Percentiles rank a stretch among this genome's conserved stretches.
Conservation (phyloP, 2,888 invertebrate species). For the Epistrophe grossulariae region DNA sequence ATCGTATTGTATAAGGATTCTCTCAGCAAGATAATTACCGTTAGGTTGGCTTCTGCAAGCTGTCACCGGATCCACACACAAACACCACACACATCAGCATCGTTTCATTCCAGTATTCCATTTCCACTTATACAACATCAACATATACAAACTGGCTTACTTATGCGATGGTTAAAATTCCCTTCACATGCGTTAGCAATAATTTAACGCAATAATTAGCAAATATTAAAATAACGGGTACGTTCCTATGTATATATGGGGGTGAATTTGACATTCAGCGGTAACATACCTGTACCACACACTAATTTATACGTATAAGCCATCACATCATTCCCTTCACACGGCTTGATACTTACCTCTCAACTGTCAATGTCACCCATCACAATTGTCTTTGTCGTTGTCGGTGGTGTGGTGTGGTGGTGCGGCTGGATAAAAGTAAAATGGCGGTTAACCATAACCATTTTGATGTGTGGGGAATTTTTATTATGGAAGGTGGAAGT, state of each 20-base stretch:
- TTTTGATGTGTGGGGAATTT: constrained; percentile 32
- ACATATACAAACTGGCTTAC: not conserved
- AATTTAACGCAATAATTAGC: constrained; percentile 76
- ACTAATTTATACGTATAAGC: constrained; percentile 52
- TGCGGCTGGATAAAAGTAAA: constrained; percentile 36
- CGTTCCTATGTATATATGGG: constrained; percentile 9
- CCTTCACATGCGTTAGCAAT: constrained; percentile 69
- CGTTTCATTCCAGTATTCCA: not conserved
- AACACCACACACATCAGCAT: not conserved
- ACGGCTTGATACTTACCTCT: constrained; percentile 47
- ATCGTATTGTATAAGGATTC: constrained; percentile 66
- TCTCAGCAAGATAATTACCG: constrained; percentile 72
- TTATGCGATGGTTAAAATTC: constrained; percentile 61
- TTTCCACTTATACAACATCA: not conserved
- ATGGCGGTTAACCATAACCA: constrained; percentile 47
- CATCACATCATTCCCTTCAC: constrained; percentile 26
- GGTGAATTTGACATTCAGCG: constrained; percentile 68
- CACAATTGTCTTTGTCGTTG: constrained; percentile 9
- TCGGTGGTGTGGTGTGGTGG: not conserved
- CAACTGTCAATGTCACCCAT: constrained; percentile 56
- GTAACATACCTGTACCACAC: constrained; percentile 73
- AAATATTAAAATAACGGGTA: constrained; percentile 63
- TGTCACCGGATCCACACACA: constrained; percentile 67
- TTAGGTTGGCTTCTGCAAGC: constrained; percentile 68
- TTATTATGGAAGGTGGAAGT: constrained; percentile 4